Percentiles rank a stretch among this genome's conserved stretches.
Conservation (phyloP, 2,888 invertebrate genomes). For the Ochropleura leucogaster region DNA sequence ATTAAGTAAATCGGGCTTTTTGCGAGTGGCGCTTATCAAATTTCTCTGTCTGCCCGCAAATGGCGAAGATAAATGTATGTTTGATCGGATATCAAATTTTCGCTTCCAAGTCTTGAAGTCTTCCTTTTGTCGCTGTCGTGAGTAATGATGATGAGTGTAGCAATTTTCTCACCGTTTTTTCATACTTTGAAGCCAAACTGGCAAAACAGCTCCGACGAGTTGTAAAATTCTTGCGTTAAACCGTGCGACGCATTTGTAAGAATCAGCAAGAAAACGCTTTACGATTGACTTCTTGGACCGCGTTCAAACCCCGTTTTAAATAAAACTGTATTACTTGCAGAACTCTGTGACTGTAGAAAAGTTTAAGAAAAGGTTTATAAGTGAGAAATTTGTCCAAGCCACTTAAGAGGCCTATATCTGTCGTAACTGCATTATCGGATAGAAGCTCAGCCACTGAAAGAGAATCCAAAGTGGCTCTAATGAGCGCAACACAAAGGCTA, state of each 20-base stretch:
- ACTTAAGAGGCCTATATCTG: slow-evolving; percentile 56
- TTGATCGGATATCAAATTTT: slow-evolving; percentile 71
- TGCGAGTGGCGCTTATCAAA: slow-evolving; percentile 75
- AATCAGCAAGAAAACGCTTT: slow-evolving; percentile 17
- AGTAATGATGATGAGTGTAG: slow-evolving; percentile 61
- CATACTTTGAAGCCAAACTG: slow-evolving; percentile 18
- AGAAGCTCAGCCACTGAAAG: slow-evolving; percentile 68
- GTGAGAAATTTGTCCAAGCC: slow-evolving; percentile 53
- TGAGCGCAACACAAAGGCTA: slow-evolving; percentile 79
- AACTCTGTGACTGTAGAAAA: slow-evolving; percentile 29
- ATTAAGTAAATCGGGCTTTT: slow-evolving; percentile 76
- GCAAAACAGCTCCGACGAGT: slow-evolving; percentile 9
- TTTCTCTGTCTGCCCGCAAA: slow-evolving; percentile 68
- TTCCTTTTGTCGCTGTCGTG: slow-evolving; percentile 53
- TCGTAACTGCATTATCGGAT: slow-evolving; percentile 66
- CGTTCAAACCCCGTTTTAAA: slow-evolving; percentile 33
- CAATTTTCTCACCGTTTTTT: slow-evolving; percentile 44
- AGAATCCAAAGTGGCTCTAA: slow-evolving; percentile 79
- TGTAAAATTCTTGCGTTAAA: slow-evolving; percentile 10
- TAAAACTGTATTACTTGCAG: slow-evolving; percentile 31
- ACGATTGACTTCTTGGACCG: slow-evolving; percentile 23
- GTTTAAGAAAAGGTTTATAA: slow-evolving; percentile 37
- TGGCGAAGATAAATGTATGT: slow-evolving; percentile 67
- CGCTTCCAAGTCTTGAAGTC: slow-evolving; percentile 57
- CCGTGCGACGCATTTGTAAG: slow-evolving; percentile 10